Evolutionary conservation across 2,113 vertebrate genomes (phyloP).

Genomic region (Scatophagus argus): DNA sequence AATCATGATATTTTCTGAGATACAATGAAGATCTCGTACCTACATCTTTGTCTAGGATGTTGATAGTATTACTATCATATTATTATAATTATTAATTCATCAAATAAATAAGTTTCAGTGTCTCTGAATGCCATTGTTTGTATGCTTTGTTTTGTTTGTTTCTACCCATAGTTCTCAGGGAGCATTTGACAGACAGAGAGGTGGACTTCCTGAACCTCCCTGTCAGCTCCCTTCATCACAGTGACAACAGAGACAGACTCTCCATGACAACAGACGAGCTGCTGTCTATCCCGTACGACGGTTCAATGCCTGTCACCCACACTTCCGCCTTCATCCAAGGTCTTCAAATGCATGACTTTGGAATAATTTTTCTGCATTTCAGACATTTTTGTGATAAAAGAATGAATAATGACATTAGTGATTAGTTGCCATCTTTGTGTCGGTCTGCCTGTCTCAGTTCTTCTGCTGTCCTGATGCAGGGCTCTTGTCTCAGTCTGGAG

Average conservation of each 20-base stretch:
- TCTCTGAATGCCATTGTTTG: not conserved
- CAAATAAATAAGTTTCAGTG: too few relatives aligned
- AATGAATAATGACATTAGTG: not conserved
- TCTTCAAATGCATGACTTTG: not conserved
- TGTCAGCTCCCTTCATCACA: constrained; percentile 57
- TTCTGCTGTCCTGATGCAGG: constrained; percentile 29
- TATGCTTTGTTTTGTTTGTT: constrained; percentile 11
- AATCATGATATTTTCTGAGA: too few relatives aligned
- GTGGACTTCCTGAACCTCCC: constrained; percentile 80
- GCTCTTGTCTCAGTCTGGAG: constrained; percentile 29
- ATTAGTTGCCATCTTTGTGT: not conserved
- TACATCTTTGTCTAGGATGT: too few relatives aligned
- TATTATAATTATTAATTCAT: too few relatives aligned
- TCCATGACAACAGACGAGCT: constrained; percentile 93
- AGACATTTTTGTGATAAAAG: not conserved
- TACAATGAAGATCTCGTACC: too few relatives aligned
- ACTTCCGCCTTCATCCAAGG: constrained; percentile 63
- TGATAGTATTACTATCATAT: too few relatives aligned
- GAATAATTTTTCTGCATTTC: not conserved
- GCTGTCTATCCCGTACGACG: constrained; percentile 86
- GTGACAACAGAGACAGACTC: constrained; percentile 78
- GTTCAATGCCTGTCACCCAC: constrained; percentile 83
- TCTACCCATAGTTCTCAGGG: constrained; percentile 73
- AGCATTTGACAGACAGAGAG: constrained; percentile 77
- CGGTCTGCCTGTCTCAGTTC: not conserved